Percentiles rank a stretch among this genome's conserved stretches.
These are phyloP conservation scores for Drosophila robusta DNA, from an alignment of 2,888 invertebrate species.

Conservation along the genomic window DNA sequence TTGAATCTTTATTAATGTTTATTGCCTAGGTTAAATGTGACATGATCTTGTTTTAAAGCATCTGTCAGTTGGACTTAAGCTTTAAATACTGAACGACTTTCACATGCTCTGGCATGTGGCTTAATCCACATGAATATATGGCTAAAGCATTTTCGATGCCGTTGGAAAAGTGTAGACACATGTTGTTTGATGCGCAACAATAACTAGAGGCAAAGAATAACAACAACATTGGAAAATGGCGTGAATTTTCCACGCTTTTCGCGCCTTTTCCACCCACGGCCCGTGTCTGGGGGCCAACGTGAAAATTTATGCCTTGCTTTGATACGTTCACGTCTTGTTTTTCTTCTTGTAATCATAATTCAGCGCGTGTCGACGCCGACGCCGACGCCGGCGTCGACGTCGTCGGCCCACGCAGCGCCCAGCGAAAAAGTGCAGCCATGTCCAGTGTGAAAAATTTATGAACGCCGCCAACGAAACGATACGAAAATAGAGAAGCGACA, in stretches of 20 bases:
- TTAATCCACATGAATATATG: background rate
- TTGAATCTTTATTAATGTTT: too few relatives aligned
- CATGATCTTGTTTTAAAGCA: too few relatives aligned
- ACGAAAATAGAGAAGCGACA: constrained; percentile 17
- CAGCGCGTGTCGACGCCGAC: constrained; percentile 62
- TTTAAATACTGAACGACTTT: background rate
- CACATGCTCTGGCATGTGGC: background rate
- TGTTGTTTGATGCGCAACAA: constrained; percentile 30
- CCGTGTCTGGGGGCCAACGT: constrained; percentile 28
- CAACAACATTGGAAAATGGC: constrained; percentile 32
- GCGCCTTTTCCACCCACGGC: constrained; percentile 53
- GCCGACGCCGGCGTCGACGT: constrained; percentile 14
- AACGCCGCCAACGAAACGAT: constrained; percentile 27
- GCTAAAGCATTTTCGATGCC: constrained; percentile 18
- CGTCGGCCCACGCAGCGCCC: constrained; percentile 53
- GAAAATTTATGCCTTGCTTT: constrained; percentile 73
- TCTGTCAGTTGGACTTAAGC: too few relatives aligned
- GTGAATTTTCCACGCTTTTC: constrained; percentile 48
- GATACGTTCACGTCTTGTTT: constrained; percentile 54
- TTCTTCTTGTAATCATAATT: constrained; percentile 70
- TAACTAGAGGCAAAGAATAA: constrained; percentile 25
- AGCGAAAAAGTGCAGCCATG: constrained; percentile 46
- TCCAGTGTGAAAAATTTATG: constrained; percentile 69
- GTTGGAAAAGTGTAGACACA: constrained; percentile 9
- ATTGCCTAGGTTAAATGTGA: too few relatives aligned